These are phyloP conservation scores for Cheilosia grossa DNA, from an alignment of 2,888 invertebrate species.

Conservation along the genomic window DNA sequence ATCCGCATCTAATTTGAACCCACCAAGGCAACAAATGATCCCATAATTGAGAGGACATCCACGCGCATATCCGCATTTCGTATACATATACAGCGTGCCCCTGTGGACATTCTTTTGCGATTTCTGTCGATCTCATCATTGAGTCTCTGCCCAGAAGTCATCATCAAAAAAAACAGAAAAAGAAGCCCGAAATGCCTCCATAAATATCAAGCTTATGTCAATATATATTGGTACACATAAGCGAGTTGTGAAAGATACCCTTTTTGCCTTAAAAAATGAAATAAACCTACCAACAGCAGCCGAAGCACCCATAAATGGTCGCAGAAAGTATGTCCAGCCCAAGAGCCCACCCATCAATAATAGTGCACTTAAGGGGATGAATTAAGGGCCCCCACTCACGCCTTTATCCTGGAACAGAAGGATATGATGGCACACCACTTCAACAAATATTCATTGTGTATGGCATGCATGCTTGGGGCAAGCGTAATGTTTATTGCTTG, in stretches of 20 bases:
- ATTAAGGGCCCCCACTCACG: constrained; percentile 61
- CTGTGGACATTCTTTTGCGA: constrained; percentile 13
- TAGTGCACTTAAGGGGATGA: constrained; percentile 73
- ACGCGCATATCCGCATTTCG: constrained; percentile 10
- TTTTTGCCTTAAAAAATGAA: constrained; percentile 33
- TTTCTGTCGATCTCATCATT: constrained; percentile 60
- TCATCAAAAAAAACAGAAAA: constrained; percentile 24
- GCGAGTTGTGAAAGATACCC: constrained; percentile 39
- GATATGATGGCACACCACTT: constrained; percentile 65
- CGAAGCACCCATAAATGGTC: constrained; percentile 54
- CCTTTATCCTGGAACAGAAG: constrained; percentile 43
- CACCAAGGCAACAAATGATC: constrained; percentile 7
- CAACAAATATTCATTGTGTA: constrained; percentile 73
- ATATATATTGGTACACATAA: constrained; percentile 24
- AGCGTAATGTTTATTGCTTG: constrained; percentile 70
- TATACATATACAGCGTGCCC: background rate
- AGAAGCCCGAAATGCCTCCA: constrained; percentile 38
- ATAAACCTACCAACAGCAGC: constrained; percentile 21
- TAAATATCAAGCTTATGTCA: constrained; percentile 67
- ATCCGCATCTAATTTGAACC: background rate
- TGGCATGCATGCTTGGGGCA: constrained; percentile 72
- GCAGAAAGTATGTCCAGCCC: constrained; percentile 20
- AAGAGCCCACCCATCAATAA: constrained; percentile 59
- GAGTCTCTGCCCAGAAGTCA: constrained; percentile 37
- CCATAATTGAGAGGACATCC: constrained; percentile 47